Evolutionary conservation across 35 echinoderm and acorn worm species (phyloP).

Genomic region (Heliocidaris erythrogramma): DNA sequence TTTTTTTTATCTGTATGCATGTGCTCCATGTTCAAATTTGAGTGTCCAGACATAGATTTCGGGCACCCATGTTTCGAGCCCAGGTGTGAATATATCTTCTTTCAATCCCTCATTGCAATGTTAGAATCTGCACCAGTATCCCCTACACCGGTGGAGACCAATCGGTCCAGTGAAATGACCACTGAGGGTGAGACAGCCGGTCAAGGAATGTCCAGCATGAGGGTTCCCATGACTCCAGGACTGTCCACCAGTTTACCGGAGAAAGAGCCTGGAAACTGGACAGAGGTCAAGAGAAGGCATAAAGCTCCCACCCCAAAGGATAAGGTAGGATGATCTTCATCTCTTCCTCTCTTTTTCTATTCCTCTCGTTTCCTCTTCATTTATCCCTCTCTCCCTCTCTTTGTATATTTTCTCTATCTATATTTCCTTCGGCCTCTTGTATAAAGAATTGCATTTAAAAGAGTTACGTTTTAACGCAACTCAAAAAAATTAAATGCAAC

Average conservation of each 20-base stretch:
- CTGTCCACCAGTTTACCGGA: conserved; percentile 95
- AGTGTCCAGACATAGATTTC: too few species aligned
- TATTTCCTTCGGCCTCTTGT: background rate
- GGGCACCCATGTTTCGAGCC: too few species aligned
- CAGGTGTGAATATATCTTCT: too few species aligned
- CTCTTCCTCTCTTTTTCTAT: background rate
- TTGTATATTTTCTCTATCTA: background rate
- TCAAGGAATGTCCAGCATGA: background rate
- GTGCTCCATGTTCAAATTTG: too few species aligned
- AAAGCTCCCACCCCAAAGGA: conserved; percentile 62
- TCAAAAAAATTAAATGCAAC: too few species aligned
- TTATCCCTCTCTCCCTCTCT: background rate
- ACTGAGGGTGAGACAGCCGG: background rate
- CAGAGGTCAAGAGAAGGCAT: conserved; percentile 84
- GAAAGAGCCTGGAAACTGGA: conserved; percentile 87
- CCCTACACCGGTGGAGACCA: conserved; percentile 73
- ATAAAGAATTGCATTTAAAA: too few species aligned
- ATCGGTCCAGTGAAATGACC: background rate
- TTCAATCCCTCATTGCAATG: background rate
- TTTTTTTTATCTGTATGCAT: too few species aligned
- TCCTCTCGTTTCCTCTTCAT: background rate
- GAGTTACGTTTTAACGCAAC: too few species aligned
- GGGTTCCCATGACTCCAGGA: conserved; percentile 64
- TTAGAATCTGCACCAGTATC: conserved; percentile 89
- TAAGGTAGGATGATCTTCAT: conserved; percentile 53